Base-by-base conservation (phyloP, 2,113 vertebrate genomes). In the Halichoeres trimaculatus region DNA sequence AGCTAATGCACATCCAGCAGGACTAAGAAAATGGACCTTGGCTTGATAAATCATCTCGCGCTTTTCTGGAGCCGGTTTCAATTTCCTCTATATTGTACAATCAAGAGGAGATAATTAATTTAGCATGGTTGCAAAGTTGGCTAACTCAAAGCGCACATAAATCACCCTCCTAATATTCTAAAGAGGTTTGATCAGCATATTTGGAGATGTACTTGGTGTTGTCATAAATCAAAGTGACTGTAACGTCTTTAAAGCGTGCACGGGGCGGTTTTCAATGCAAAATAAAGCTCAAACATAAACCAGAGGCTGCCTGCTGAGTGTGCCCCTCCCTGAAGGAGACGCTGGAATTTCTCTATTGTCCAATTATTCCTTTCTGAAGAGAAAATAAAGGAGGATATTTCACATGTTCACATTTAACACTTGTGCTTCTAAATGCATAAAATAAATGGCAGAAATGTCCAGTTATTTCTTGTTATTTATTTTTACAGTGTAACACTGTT, bases 91-190 rank as follows among this genome's bases (percentile, higher is more conserved):
- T 78, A 83, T 71, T 81, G 54, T 69, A 81, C 58, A 81, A 82
- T 83, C 71, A 85, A 74, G 79, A 45, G 59, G 38, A 57, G 47
- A 85, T 88, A 86, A 81, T 81, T 84, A 75, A 84, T 85, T 88
- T 80, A 82, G 71, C 62, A 30, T 24, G 56, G 70, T n/a, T 82
- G 64, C 73, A 75, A 78, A 80, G 69, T 43, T 82, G 62, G 80
- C 65, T 30, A 53, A 54, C 35, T 57, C 22, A 54, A 16, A 53
- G 53, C 45, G 53, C 53, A 40, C 65, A 86, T 85, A 81, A 88
- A 83, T 88, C 81, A 74, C 41, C 22, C 59, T 20, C 54, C 40
- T 59, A 61, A 79, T 79, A 52, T 45, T 61, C 35, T 50, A 56
- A 72, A 78, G 66, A 1, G 1, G 65, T 69, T 75, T 63, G 69